Evolutionary conservation across 2,888 invertebrate species (phyloP), one percentile per base, ranked within the genome.

Genomic region (Pediacus dermestoides): DNA sequence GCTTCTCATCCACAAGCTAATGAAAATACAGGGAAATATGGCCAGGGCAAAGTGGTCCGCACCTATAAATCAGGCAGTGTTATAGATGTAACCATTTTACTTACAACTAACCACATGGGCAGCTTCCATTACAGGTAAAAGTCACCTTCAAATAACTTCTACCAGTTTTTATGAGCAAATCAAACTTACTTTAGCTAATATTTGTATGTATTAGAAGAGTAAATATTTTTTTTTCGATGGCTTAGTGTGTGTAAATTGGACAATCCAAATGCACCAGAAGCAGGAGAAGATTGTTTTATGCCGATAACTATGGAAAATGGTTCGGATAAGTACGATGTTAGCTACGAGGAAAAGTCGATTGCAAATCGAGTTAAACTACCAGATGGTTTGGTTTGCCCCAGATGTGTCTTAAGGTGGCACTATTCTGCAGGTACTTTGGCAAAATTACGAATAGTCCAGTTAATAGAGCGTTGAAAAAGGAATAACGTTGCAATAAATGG

Each of bases 201-300:
- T 9, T 10, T n/a, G n/a, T 4, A 26, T 9, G 4, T 4, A 10
- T 26, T 9, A 6, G 11, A 28, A 14, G 10, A 10, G 9, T 4
- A 7, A 23, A 7, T 23, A 3, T 22, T 7, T 31, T 41, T 78
- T 74, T n/a, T n/a, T n/a, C n/a, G n/a, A n/a, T n/a, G n/a, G n/a
- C n/a, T n/a, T 37, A 58, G 70, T 11, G 39, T 78, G 2, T 78
- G 78, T 46, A 70, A 70, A n/a, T 45, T 78, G 41, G 38, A 46
- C 21, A 67, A 68, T 44, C 53, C 57, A 14, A 46, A 48, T 1
- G 63, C 64, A 11, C 52, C 58, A 1, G 78, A 78, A 51, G 26
- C 46, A 9, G 71, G 70, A 1, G 76, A 78, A 18, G 66, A 61
- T 1, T 79, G 79, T 43, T 78, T 77, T 46, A 46, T 61, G 1